Conservation (phyloP, 1,140 invertebrate genomes). For the Monochamus saltuarius region DNA sequence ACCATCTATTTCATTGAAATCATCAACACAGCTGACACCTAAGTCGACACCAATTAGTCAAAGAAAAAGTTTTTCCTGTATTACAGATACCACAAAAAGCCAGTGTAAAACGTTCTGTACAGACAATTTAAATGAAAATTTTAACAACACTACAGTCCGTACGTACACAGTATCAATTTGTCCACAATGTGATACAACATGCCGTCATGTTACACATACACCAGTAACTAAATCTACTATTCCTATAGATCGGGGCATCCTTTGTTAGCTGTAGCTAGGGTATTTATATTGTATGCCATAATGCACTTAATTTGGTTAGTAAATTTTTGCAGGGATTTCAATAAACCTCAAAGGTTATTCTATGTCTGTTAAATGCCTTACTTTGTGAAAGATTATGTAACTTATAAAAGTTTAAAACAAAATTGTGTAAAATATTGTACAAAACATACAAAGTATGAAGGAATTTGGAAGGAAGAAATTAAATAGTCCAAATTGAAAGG, state of each 20-base stretch:
- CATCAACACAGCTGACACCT: constrained; percentile 35
- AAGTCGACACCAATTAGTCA: constrained; percentile 45
- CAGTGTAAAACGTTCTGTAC: constrained; percentile 36
- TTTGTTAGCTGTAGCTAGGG: constrained; percentile 43
- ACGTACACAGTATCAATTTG: constrained; percentile 47
- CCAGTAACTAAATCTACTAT: constrained; percentile 49
- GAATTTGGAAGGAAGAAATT: too few species aligned
- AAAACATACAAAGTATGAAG: too few species aligned
- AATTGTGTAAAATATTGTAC: too few species aligned
- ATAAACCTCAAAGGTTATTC: too few species aligned
- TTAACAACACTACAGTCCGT: constrained; percentile 39
- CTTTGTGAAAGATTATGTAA: too few species aligned
- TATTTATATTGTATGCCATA: too few species aligned
- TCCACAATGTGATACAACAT: constrained; percentile 50
- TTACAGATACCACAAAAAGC: constrained; percentile 33
- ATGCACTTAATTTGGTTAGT: too few species aligned
- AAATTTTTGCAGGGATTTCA: too few species aligned
- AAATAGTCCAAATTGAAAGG: too few species aligned
- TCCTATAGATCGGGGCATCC: constrained; percentile 50
- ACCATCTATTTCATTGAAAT: constrained; percentile 22
- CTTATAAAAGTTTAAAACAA: too few species aligned
- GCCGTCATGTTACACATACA: constrained; percentile 47
- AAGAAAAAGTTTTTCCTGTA: constrained; percentile 41
- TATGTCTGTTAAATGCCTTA: too few species aligned
- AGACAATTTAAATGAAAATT: constrained; percentile 42